Evolutionary conservation across 2,888 invertebrate genomes (phyloP).

Genomic region (Dasypogon diadema): DNA sequence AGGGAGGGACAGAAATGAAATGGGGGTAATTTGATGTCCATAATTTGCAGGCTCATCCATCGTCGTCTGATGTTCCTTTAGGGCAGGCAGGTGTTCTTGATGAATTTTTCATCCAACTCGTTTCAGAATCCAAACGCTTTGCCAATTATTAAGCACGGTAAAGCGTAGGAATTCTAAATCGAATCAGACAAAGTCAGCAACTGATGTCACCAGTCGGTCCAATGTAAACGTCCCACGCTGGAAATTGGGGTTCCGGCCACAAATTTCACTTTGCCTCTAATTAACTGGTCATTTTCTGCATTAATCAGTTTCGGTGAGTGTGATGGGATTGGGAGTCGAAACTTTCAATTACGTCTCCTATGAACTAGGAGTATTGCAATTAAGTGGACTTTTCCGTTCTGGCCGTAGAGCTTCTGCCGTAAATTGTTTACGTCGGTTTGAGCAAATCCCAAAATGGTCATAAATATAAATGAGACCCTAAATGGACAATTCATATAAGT

Average conservation of each 20-base stretch:
- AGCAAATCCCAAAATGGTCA: constrained; percentile 56
- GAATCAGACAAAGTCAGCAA: constrained; percentile 68
- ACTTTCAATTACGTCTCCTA: constrained; percentile 9
- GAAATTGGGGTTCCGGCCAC: constrained; percentile 10
- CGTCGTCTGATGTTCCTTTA: not conserved
- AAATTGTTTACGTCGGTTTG: constrained; percentile 51
- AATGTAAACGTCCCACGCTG: constrained; percentile 4
- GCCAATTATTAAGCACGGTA: constrained; percentile 83
- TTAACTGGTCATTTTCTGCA: constrained; percentile 39
- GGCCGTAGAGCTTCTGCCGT: constrained; percentile 24
- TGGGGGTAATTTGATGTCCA: too few species aligned
- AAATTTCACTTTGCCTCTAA: constrained; percentile 47
- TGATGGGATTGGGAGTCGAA: constrained; percentile 21
- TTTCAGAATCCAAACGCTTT: constrained; percentile 98
- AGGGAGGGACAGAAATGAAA: too few species aligned
- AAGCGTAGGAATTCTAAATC: constrained; percentile 98
- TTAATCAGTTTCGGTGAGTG: constrained; percentile 38
- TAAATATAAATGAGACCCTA: constrained; percentile 56
- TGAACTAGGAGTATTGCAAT: constrained; percentile 5
- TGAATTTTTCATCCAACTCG: constrained; percentile 71
- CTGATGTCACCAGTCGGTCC: constrained; percentile 6
- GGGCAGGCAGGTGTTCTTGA: not conserved
- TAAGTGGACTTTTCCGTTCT: constrained; percentile 42
- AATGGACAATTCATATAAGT: constrained; percentile 57
- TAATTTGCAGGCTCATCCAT: not conserved